These are phyloP conservation scores for Selene dorsalis DNA, from an alignment of 2,797 vertebrate species.

Conservation along the genomic window DNA sequence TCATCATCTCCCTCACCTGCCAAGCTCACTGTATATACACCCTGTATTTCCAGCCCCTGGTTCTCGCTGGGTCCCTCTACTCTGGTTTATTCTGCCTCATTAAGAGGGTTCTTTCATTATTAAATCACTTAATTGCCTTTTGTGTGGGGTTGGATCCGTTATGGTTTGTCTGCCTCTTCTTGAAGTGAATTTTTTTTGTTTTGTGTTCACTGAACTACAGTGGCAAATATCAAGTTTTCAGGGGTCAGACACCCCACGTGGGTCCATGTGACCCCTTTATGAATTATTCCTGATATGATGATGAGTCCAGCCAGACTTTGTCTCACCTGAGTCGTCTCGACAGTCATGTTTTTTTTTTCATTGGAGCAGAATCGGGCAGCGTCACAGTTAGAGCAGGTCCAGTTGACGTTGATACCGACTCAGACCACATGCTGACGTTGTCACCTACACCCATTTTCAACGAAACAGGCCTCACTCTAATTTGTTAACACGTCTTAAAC, in stretches of 20 bases:
- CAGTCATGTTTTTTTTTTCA: neutral
- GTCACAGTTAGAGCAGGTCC: neutral
- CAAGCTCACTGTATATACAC: neutral
- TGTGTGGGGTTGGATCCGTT: neutral
- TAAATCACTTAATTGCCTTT: neutral
- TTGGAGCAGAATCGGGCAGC: neutral
- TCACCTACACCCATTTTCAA: neutral
- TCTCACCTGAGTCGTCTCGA: neutral
- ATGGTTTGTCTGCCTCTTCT: neutral
- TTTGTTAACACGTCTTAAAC: conserved; percentile 36
- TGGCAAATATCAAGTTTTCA: neutral
- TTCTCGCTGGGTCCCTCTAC: neutral
- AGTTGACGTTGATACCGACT: neutral
- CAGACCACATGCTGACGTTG: conserved; percentile 9
- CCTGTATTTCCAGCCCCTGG: neutral
- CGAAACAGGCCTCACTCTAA: conserved; percentile 13
- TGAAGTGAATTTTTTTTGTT: neutral
- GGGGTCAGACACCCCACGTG: neutral
- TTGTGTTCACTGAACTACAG: no score
- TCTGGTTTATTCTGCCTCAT: neutral
- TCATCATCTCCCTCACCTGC: neutral
- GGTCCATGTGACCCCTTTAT: neutral
- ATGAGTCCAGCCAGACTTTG: no score
- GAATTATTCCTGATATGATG: neutral
- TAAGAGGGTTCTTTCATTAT: no score